Evolutionary conservation across 2,113 vertebrate genomes (phyloP).

Genomic region (Carlito syrichta): DNA sequence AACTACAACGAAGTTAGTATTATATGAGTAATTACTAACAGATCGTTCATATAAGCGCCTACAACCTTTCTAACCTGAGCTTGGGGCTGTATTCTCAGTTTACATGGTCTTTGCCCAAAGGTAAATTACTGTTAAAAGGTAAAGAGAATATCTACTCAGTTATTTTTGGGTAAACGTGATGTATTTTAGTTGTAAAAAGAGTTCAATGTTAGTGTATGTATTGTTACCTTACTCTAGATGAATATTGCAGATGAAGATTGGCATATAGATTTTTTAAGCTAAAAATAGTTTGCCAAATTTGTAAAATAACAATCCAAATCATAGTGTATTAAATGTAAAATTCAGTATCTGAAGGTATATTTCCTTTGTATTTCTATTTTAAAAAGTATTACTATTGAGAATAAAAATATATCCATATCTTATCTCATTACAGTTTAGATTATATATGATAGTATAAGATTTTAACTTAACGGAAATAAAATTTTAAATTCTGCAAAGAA

Average conservation of each 20-base stretch:
- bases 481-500: not conserved
- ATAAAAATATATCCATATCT: not conserved
- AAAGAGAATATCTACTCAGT: not conserved
- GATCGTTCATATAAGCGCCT: not conserved
- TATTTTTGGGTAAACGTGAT: not conserved
- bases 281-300: not conserved
- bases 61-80: not conserved
- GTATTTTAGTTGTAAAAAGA: not conserved
- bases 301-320: not conserved
- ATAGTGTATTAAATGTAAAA: not conserved
- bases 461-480: not conserved
- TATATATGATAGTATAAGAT: not conserved
- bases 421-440: not conserved
- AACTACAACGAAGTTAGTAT: not conserved
- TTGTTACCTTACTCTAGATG: not conserved
- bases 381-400: not conserved
- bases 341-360: not conserved
- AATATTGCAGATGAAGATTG: not conserved
- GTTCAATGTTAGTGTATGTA: not conserved
- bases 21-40: not conserved
- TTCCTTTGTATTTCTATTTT: not conserved
- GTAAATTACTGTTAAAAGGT: not conserved
- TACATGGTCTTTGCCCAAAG: not conserved
- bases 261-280: not conserved
- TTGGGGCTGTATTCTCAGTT: not conserved